Base-by-base conservation (phyloP, 2,888 invertebrate genomes). In the Drosophila multiciliata region DNA sequence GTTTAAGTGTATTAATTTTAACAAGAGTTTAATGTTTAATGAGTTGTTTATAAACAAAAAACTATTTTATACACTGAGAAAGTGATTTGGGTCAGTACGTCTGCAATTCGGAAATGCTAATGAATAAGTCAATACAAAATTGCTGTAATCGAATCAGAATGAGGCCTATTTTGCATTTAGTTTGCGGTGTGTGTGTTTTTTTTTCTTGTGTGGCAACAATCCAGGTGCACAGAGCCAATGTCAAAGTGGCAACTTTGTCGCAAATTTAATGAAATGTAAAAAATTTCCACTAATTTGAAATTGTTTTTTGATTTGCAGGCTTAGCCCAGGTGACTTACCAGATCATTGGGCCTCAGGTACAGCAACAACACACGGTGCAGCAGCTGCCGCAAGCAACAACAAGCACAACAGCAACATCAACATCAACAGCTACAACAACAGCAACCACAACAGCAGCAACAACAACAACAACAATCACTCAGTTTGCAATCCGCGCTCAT, bases 271-370 rank as follows among this genome's bases (percentile, higher is more conserved):
- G 15, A 26, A 48, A 40, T 12, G 29, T 6, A 9, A 32, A 36
- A 72, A 65, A 11, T 48, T 48, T 57, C 26, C 4, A 68, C 49
- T 74, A 63, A 68, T 72, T 60, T 23, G 12, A 6, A 54, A 20
- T 52, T 52, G 17, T 11, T 0, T 12, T 48, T 59, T 36, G 55
- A 29, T 59, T 36, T 42, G 85, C 95, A 97, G 97, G 96, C 96
- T 96, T 95, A 96, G 97, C 95, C 96, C 97, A 95, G 96, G 96
- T 96, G 97, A 97, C 94, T 95, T 97, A 95, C 96, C 92, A 91
- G 93, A 93, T 90, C 92, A 91, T 91, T 93, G 93, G 93, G 91
- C 84, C 83, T 83, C 91, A 90, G 81, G 86, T 76, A 88, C 86
- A 83, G 76, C 91, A 80, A 78, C 89, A 69, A 64, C 80, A 71